Conservation (phyloP, 1,140 invertebrate genomes). For the Thalassaphorura encarpata region DNA sequence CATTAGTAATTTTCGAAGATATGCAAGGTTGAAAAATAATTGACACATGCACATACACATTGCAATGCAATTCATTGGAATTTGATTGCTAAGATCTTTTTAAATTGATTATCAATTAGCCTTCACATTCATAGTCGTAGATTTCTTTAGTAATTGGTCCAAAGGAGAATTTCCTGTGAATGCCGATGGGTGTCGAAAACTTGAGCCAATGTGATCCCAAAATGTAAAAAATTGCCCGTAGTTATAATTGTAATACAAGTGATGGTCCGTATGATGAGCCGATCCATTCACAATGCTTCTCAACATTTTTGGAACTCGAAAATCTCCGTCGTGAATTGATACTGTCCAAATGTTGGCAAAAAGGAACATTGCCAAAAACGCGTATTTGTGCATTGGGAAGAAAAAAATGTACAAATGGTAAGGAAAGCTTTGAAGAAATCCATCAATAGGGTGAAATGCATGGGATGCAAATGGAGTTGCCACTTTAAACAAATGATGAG, state of each 20-base stretch:
- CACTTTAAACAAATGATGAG: conserved; percentile 43
- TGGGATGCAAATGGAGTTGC: conserved; percentile 46
- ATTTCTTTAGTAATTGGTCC: too few relatives aligned
- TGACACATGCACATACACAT: too few relatives aligned
- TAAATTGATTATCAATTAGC: too few relatives aligned
- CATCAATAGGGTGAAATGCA: conserved; percentile 45
- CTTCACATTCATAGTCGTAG: too few relatives aligned
- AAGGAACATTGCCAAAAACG: conserved; percentile 42
- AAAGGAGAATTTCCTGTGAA: too few relatives aligned
- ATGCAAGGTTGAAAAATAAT: too few relatives aligned
- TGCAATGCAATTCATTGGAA: too few relatives aligned
- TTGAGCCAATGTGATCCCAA: conserved; percentile 41
- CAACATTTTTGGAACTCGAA: conserved; percentile 39
- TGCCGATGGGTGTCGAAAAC: too few relatives aligned
- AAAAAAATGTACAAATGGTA: conserved; percentile 45
- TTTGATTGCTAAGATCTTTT: too few relatives aligned
- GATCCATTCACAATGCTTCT: conserved; percentile 42
- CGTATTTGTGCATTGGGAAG: conserved; percentile 44
- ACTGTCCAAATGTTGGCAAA: conserved; percentile 47
- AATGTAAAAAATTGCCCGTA: conserved; percentile 48
- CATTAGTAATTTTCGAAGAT: too few relatives aligned
- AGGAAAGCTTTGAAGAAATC: conserved; percentile 43
- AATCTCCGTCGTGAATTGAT: conserved; percentile 45
- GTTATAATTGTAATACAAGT: conserved; percentile 45
- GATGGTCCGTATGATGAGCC: conserved; percentile 46